Conservation (phyloP, 2,888 invertebrate genomes). For the Catocala nupta region DNA sequence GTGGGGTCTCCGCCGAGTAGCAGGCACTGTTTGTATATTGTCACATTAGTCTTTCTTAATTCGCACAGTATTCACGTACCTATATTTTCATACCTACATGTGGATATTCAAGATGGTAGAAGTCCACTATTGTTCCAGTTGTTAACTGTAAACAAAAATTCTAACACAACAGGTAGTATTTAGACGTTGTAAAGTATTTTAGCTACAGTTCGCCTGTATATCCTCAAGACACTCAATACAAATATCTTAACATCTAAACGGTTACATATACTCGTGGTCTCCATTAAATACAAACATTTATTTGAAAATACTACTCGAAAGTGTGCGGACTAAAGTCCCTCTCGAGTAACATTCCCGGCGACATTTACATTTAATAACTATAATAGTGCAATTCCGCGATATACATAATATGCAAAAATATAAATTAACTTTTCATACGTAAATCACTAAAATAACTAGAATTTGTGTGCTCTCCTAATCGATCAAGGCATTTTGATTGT, state of each 20-base stretch:
- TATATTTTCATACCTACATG: constrained; percentile 28
- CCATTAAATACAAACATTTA: constrained; percentile 58
- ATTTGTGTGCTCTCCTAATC: constrained; percentile 53
- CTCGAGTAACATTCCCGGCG: constrained; percentile 57
- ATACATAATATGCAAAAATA: constrained; percentile 63
- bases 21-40: constrained; percentile 4
- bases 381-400: constrained; percentile 65
- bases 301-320: constrained; percentile 50
- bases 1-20: not conserved
- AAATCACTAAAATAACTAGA: constrained; percentile 55
- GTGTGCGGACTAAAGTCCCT: not conserved
- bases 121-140: not conserved
- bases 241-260: constrained; percentile 59
- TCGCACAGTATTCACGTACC: constrained; percentile 1
- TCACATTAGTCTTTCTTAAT: not conserved
- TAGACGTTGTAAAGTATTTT: constrained; percentile 35
- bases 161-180: no score
- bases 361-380: constrained; percentile 59
- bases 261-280: constrained; percentile 48
- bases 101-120: constrained; percentile 9
- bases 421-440: constrained; percentile 54
- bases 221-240: constrained; percentile 69
- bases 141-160: no score
- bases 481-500: constrained; percentile 62
- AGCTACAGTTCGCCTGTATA: constrained; percentile 69